These are phyloP conservation scores for Eupsilia transversa DNA, from an alignment of 2,888 invertebrate genomes.

Conservation along the genomic window DNA sequence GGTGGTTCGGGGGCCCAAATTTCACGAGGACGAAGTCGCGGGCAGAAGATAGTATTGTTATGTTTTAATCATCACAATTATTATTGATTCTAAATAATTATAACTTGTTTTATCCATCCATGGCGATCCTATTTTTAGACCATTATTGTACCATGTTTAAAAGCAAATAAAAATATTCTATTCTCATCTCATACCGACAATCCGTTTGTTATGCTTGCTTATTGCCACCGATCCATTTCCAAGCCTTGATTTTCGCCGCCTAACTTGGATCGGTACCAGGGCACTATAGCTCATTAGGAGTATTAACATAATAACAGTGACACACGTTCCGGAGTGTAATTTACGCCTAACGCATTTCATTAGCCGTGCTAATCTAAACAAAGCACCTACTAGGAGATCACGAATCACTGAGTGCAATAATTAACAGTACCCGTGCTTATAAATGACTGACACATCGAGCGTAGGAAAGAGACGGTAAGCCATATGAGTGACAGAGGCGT, in stretches of 20 bases:
- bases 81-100: not conserved
- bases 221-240: conserved; percentile 11
- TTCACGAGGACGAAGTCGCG: too few species aligned
- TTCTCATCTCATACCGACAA: not conserved
- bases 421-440: not conserved
- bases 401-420: conserved; percentile 17
- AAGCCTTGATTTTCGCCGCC: not conserved
- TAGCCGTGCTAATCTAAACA: conserved; percentile 72
- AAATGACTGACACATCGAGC: not conserved
- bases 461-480: not conserved
- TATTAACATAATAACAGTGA: conserved; percentile 75
- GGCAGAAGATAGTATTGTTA: too few species aligned
- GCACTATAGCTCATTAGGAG: conserved; percentile 40
- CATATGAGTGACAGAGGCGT: not conserved
- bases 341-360: conserved; percentile 80
- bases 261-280: conserved; percentile 3
- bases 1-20: too few species aligned
- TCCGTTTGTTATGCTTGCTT: not conserved
- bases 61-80: too few species aligned
- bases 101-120: too few species aligned
- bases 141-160: not conserved
- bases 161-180: not conserved
- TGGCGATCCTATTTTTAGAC: not conserved
- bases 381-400: conserved; percentile 62
- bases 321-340: conserved; percentile 72